These are phyloP conservation scores for Dipus sagitta DNA, from an alignment of 2,797 vertebrate genomes.

Conservation along the genomic window DNA sequence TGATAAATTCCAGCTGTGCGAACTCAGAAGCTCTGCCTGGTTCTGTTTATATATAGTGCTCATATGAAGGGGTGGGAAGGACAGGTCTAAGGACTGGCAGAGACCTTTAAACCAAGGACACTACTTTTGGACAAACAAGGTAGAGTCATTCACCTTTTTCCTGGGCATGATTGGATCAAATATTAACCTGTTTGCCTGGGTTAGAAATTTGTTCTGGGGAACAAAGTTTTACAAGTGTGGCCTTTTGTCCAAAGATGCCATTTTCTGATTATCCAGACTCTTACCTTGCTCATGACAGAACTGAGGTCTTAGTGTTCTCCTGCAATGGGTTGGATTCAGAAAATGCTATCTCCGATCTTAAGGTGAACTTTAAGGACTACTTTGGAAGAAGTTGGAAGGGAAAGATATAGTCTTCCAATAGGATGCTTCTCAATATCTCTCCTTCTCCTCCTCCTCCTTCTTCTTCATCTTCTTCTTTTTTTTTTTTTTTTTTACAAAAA, in stretches of 20 bases:
- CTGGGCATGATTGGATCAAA: conserved; percentile 27
- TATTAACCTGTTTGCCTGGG: conserved; percentile 52
- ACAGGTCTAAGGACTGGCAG: not conserved
- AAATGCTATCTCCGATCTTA: not conserved
- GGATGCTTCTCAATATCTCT: not conserved
- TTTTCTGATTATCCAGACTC: not conserved
- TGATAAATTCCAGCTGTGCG: conserved; percentile 1
- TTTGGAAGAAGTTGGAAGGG: not conserved
- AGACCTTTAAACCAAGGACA: conserved; percentile 44
- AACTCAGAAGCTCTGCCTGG: not conserved
- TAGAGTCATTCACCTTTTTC: conserved; percentile 66
- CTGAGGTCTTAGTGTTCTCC: not conserved
- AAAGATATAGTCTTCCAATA: not conserved
- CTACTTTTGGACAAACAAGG: not conserved
- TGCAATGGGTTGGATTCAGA: not conserved
- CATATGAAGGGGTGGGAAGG: not conserved
- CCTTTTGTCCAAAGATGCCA: conserved; percentile 17
- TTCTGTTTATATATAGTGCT: conserved; percentile 57
- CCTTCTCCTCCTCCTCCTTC: too few relatives aligned
- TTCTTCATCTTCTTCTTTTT: too few relatives aligned
- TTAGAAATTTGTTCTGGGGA: conserved; percentile 1
- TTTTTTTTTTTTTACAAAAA: too few relatives aligned
- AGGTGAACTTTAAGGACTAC: not conserved
- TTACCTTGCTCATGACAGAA: not conserved
- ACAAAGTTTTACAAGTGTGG: conserved; percentile 25